These are phyloP conservation scores for Romanogobio albipinnatus DNA, from an alignment of 2,113 vertebrate species.

Conservation along the genomic window DNA sequence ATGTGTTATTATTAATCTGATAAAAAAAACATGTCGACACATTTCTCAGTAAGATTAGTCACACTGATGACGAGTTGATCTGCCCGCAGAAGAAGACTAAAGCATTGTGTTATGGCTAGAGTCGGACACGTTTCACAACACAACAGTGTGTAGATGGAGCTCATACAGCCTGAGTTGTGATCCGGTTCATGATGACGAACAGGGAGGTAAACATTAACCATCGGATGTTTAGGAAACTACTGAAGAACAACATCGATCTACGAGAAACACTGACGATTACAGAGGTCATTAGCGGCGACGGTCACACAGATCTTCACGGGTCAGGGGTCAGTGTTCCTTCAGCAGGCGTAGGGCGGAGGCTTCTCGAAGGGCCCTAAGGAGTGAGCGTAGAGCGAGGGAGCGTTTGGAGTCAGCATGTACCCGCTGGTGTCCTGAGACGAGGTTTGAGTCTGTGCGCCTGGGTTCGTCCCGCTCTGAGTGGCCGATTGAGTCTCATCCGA, in stretches of 20 bases:
- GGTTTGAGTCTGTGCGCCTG: conserved; percentile 73
- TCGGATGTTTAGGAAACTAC: background rate
- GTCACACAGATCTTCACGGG: background rate
- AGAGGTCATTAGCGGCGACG: background rate
- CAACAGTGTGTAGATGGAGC: no score
- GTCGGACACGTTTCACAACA: no score
- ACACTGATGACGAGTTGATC: background rate
- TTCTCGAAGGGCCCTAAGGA: conserved; percentile 85
- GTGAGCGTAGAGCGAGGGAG: conserved; percentile 76
- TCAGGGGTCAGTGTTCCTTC: conserved; percentile 5
- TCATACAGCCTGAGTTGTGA: no score
- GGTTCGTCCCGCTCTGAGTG: conserved; percentile 63
- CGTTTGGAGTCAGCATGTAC: conserved; percentile 78
- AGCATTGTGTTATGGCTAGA: no score
- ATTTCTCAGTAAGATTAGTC: background rate
- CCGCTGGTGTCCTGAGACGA: conserved; percentile 77
- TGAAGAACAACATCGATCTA: background rate
- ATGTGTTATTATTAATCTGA: background rate
- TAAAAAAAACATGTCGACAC: background rate
- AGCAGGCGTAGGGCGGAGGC: conserved; percentile 89
- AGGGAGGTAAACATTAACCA: background rate
- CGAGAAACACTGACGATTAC: background rate
- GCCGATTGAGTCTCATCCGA: conserved; percentile 80
- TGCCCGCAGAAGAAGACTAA: background rate
- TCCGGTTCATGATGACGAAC: background rate